These are phyloP conservation scores for Calcarius lapponicus DNA, from an alignment of 2,797 vertebrate genomes.

Conservation along the genomic window DNA sequence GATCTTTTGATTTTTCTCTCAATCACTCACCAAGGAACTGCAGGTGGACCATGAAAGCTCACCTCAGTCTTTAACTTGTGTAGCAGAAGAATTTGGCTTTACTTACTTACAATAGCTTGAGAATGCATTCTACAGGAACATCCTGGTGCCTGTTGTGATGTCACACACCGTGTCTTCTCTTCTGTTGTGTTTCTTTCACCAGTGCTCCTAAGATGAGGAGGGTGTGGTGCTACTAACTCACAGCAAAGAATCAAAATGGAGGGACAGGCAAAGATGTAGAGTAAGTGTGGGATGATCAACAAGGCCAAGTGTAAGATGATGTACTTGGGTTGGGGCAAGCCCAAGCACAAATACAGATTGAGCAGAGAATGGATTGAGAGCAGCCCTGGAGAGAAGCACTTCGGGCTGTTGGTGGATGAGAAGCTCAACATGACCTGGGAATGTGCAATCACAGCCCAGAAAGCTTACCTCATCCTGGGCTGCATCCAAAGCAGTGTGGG, in stretches of 20 bases:
- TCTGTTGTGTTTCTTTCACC: neutral
- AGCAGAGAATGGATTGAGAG: neutral
- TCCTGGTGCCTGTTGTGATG: neutral
- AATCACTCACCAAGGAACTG: neutral
- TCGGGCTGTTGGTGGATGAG: neutral
- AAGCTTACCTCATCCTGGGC: neutral
- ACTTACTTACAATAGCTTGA: neutral
- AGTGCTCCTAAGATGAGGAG: neutral
- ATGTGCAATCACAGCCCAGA: neutral
- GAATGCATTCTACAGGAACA: neutral
- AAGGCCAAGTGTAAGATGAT: neutral
- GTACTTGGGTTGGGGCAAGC: neutral
- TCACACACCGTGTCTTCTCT: neutral
- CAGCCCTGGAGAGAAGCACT: neutral
- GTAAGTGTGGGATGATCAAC: neutral
- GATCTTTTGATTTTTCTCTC: neutral
- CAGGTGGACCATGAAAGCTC: neutral
- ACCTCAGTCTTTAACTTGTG: neutral
- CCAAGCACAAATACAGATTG: neutral
- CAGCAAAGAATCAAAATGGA: neutral
- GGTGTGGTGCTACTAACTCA: neutral
- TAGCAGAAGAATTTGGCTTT: neutral
- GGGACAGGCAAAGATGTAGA: neutral
- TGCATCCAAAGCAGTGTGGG: neutral
- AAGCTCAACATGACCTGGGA: neutral